Evolutionary conservation across 2,888 invertebrate genomes (phyloP).

Genomic region (Punctoribates punctum): DNA sequence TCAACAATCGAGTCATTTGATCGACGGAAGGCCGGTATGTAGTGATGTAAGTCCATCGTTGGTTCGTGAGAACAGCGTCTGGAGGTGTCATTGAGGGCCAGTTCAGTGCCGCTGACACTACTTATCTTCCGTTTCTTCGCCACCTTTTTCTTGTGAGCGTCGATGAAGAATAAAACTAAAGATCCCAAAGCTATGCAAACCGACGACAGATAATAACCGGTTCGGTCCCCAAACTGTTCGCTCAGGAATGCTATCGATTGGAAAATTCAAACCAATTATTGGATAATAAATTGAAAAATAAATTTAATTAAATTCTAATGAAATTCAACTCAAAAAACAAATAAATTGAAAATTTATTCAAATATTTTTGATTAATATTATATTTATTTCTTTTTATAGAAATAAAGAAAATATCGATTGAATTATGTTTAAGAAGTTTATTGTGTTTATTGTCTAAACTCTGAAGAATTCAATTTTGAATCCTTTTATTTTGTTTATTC

Average conservation of each 20-base stretch:
- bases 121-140: slow-evolving; percentile 59
- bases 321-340: slow-evolving; percentile 21
- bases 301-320: slow-evolving; percentile 17
- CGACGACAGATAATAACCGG: slow-evolving; percentile 78
- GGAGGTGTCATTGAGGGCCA: slow-evolving; percentile 22
- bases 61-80: slow-evolving; percentile 42
- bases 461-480: too few relatives aligned
- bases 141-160: slow-evolving; percentile 65
- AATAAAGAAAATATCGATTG: too few relatives aligned
- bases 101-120: slow-evolving; percentile 39
- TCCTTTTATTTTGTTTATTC: too few relatives aligned
- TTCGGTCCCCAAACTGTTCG: slow-evolving; percentile 69
- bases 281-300: background rate
- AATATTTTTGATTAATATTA: too few relatives aligned
- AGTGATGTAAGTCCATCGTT: background rate
- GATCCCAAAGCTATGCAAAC: slow-evolving; percentile 72
- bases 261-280: background rate
- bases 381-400: too few relatives aligned
- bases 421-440: too few relatives aligned
- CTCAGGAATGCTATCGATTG: slow-evolving; percentile 69
- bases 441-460: too few relatives aligned
- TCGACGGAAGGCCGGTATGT: slow-evolving; percentile 4
- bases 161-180: slow-evolving; percentile 72
- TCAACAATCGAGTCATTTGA: background rate
- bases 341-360: too few relatives aligned